A percentile compares a stretch with the other conserved stretches of the same genome.
These are phyloP conservation scores for Poecilia picta DNA, from an alignment of 2,797 vertebrate species.

Conservation along the genomic window DNA sequence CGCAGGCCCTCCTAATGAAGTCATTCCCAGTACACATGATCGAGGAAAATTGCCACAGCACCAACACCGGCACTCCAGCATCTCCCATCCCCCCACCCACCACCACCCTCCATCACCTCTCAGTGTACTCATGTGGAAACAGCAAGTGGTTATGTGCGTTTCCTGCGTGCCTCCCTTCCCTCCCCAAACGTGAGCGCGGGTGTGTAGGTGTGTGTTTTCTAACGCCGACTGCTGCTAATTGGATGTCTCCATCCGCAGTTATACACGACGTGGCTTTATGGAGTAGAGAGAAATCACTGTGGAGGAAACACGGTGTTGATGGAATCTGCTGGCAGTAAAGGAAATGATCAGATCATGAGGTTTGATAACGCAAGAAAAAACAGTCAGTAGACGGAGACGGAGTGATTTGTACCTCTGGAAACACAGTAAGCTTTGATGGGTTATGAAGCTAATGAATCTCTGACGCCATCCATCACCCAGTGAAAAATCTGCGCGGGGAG, in stretches of 20 bases:
- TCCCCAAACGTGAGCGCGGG: slow-evolving; percentile 27
- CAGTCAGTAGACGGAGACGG: slow-evolving; percentile 42
- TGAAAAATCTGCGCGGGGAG: slow-evolving; percentile 23
- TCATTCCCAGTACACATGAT: slow-evolving; percentile 76
- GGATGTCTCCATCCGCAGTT: slow-evolving; percentile 69
- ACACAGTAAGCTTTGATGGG: slow-evolving; percentile 52
- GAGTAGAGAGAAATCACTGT: slow-evolving; percentile 41
- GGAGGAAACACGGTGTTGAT: slow-evolving; percentile 24
- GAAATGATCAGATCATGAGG: slow-evolving; percentile 21
- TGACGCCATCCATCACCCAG: slow-evolving; percentile 29
- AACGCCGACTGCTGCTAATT: slow-evolving; percentile 76
- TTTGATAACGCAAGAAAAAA: slow-evolving; percentile 39
- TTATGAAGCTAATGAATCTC: slow-evolving; percentile 55
- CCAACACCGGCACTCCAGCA: not conserved
- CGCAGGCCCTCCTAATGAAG: slow-evolving; percentile 71
- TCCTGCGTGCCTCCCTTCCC: slow-evolving; percentile 34
- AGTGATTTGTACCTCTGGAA: slow-evolving; percentile 36
- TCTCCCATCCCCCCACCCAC: slow-evolving; percentile 25
- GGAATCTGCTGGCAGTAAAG: slow-evolving; percentile 38
- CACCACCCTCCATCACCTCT: slow-evolving; percentile 27
- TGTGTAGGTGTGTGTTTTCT: slow-evolving; percentile 64
- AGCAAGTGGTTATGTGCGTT: slow-evolving; percentile 59
- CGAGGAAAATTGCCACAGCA: slow-evolving; percentile 67
- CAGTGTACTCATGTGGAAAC: slow-evolving; percentile 67
- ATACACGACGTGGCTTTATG: slow-evolving; percentile 44